phyloP scores from a whole-genome alignment of 2,797 vertebrate species.

The Channallabes apus region DNA sequence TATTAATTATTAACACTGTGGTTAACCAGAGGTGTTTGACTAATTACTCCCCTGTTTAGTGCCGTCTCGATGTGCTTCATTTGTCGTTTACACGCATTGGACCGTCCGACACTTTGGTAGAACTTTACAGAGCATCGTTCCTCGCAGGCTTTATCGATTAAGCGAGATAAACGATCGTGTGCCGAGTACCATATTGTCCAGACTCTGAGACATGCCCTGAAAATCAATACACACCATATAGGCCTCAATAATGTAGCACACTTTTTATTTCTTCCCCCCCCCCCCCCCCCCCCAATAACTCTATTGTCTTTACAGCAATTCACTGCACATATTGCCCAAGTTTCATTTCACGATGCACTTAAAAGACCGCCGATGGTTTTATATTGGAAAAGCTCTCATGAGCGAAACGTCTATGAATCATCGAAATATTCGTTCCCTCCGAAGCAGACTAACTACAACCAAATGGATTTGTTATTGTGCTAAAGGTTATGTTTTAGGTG shows the following conservation, averaged over 20 bases:
- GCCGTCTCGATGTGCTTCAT: neutral
- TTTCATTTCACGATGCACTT: neutral
- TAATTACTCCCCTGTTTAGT: conserved; percentile 9
- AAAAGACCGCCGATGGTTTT: neutral
- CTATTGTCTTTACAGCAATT: conserved; percentile 1
- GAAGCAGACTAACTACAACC: neutral
- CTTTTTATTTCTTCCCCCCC: neutral
- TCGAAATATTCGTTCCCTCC: neutral
- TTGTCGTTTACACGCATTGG: conserved; percentile 2
- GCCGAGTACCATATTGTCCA: neutral
- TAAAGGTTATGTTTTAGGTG: neutral
- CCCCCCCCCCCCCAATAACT: no score
- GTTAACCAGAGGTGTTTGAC: conserved; percentile 35
- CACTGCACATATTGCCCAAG: neutral
- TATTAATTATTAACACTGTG: conserved; percentile 30
- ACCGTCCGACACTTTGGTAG: neutral
- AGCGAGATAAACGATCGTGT: neutral
- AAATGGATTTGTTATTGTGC: neutral
- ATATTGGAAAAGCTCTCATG: conserved; percentile 4
- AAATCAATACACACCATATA: neutral
- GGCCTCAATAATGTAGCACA: neutral
- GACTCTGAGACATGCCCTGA: neutral
- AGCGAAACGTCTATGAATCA: neutral
- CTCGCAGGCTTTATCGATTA: conserved; percentile 4
- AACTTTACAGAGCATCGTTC: neutral